These are phyloP conservation scores for Thera britannica DNA, from an alignment of 2,888 invertebrate genomes.

Conservation along the genomic window DNA sequence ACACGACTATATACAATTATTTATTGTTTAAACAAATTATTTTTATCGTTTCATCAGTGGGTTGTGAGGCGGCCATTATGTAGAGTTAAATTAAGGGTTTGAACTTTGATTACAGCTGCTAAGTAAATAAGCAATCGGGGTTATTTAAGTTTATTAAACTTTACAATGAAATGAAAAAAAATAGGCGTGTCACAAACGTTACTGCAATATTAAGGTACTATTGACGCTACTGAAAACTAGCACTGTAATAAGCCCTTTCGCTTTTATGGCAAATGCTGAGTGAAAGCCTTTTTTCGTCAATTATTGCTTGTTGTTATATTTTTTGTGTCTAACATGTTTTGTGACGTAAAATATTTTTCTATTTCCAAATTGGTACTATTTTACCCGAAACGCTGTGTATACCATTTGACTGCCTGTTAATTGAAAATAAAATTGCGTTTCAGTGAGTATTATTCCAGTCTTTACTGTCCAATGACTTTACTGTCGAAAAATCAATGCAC, in stretches of 20 bases:
- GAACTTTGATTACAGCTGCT: slow-evolving; percentile 14
- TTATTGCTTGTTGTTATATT: too few relatives aligned
- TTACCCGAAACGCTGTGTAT: slow-evolving; percentile 1
- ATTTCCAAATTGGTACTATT: neutral
- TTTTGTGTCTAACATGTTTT: too few relatives aligned
- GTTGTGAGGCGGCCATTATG: slow-evolving; percentile 29
- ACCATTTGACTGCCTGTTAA: neutral
- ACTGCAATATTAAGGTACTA: too few relatives aligned
- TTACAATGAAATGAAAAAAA: neutral
- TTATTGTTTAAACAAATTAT: slow-evolving; percentile 41
- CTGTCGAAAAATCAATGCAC: too few relatives aligned
- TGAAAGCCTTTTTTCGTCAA: too few relatives aligned
- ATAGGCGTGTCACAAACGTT: too few relatives aligned
- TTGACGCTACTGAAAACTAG: too few relatives aligned
- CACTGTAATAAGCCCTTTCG: too few relatives aligned
- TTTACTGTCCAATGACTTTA: too few relatives aligned
- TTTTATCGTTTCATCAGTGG: slow-evolving; percentile 44
- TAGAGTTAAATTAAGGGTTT: slow-evolving; percentile 5
- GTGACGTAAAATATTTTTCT: too few relatives aligned
- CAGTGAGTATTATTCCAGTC: neutral
- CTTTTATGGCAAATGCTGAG: too few relatives aligned
- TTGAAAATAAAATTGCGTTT: too few relatives aligned
- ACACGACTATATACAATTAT: slow-evolving; percentile 37
- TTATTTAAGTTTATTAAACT: neutral
- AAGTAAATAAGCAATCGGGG: neutral